These are phyloP conservation scores for Empidonax alnorum DNA, from an alignment of 2,113 vertebrate species.

Conservation along the genomic window DNA sequence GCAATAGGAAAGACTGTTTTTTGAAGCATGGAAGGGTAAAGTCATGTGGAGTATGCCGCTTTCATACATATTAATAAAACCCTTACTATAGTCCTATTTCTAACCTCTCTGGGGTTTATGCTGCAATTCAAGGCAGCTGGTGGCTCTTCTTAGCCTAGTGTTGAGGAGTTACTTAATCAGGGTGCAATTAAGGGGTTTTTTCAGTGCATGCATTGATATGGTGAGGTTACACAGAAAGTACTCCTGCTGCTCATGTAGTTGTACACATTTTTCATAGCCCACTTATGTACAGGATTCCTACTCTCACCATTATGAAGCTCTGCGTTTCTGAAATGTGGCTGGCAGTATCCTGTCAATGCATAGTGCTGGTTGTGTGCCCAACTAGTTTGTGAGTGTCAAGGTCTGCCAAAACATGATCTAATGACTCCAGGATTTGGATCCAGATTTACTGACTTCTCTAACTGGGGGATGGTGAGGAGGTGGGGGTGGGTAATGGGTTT, in stretches of 20 bases:
- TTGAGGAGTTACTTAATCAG: background rate
- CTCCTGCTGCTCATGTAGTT: background rate
- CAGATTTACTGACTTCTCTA: background rate
- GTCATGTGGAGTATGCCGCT: background rate
- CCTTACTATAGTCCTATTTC: background rate
- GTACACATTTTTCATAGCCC: background rate
- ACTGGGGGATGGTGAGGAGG: too few relatives aligned
- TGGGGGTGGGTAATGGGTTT: background rate
- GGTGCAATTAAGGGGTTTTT: background rate
- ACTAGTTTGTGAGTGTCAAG: slow-evolving; percentile 44
- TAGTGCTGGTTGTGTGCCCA: slow-evolving; percentile 70
- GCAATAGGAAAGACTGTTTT: background rate
- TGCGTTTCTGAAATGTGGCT: slow-evolving; percentile 33
- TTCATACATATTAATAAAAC: background rate
- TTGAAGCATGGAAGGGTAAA: background rate
- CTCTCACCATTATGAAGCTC: background rate
- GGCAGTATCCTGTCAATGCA: slow-evolving; percentile 52
- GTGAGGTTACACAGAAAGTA: background rate
- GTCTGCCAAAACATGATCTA: slow-evolving; percentile 74
- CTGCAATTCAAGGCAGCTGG: background rate
- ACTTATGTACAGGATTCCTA: background rate
- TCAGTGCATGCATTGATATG: background rate
- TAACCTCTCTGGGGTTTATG: background rate
- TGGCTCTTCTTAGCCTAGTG: background rate
- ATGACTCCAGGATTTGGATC: slow-evolving; percentile 63